A percentile compares a stretch with the other conserved stretches of the same genome.
Evolutionary conservation across 2,888 invertebrate genomes (phyloP).

Genomic region (Asteroscopus sphinx): DNA sequence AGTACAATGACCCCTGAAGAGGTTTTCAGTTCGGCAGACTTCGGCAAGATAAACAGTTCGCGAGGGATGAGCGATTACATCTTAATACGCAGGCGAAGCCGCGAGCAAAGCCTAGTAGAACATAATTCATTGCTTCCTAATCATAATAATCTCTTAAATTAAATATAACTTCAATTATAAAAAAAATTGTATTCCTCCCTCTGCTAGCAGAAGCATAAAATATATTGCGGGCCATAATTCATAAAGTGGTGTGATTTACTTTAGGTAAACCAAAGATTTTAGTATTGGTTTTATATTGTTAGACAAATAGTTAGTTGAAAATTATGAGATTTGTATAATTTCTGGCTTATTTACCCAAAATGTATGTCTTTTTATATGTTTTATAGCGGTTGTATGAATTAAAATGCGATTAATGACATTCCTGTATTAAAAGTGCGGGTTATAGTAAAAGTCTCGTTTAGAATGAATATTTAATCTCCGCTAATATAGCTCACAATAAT

Average conservation of each 20-base stretch:
- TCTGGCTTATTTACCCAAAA: constrained; percentile 26
- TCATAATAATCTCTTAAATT: too few species aligned
- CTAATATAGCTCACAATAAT: too few species aligned
- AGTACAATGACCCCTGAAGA: too few species aligned
- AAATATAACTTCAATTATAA: neutral
- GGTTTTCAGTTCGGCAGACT: too few species aligned
- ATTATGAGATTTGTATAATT: constrained; percentile 26
- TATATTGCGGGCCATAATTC: constrained; percentile 54
- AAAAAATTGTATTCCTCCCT: constrained; percentile 15
- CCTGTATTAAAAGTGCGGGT: constrained; percentile 43
- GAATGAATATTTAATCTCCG: too few species aligned
- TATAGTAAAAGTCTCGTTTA: too few species aligned
- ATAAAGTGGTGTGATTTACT: constrained; percentile 63
- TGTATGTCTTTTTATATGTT: constrained; percentile 4
- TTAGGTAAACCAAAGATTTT: constrained; percentile 76
- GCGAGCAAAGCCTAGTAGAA: too few species aligned
- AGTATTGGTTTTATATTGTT: constrained; percentile 63
- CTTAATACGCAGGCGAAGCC: too few species aligned
- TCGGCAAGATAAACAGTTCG: too few species aligned
- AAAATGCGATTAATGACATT: constrained; percentile 51
- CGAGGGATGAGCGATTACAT: too few species aligned
- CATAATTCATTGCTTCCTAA: too few species aligned
- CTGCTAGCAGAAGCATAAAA: constrained; percentile 19
- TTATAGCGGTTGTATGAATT: constrained; percentile 11
- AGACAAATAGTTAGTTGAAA: constrained; percentile 32